phyloP scores from a whole-genome alignment of 2,113 vertebrate genomes.

The Gasterosteus nipponicus region DNA sequence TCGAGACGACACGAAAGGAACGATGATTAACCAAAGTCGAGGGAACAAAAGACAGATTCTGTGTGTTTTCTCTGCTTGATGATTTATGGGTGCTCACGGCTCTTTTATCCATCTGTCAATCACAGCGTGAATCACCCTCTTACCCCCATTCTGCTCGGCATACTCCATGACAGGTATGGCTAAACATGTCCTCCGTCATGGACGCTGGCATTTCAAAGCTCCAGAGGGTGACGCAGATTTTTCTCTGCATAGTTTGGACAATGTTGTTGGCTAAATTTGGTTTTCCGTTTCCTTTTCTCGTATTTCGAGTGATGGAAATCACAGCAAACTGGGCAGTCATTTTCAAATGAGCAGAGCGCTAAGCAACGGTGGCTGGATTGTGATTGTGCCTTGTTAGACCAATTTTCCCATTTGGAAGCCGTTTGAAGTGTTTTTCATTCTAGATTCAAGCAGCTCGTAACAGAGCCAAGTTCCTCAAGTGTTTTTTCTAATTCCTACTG shows the following conservation, averaged over 20 bases:
- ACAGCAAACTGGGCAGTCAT: background rate
- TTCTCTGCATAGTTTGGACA: background rate
- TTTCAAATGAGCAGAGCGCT: constrained; percentile 9
- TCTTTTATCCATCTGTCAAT: constrained; percentile 49
- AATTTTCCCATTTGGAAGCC: background rate
- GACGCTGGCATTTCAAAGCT: constrained; percentile 21
- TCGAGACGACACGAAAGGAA: background rate
- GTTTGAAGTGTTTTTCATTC: constrained; percentile 20
- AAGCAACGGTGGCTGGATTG: background rate
- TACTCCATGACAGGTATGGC: constrained; percentile 29
- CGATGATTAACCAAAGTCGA: constrained; percentile 14
- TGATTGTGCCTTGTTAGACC: background rate
- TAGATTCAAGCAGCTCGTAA: background rate
- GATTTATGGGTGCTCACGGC: constrained; percentile 32
- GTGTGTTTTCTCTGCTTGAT: constrained; percentile 11
- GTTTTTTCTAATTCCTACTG: background rate
- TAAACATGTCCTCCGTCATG: constrained; percentile 28
- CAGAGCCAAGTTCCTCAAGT: background rate
- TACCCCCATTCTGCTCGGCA: constrained; percentile 24
- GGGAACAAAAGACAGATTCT: constrained; percentile 20
- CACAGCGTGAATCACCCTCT: constrained; percentile 47
- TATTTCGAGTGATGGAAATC: constrained; percentile 11
- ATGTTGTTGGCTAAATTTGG: background rate
- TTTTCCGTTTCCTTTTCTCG: background rate
- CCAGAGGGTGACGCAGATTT: background rate